Percentiles rank a stretch among this genome's conserved stretches.
These are phyloP conservation scores for Carollia perspicillata DNA, from an alignment of 2,113 vertebrate genomes.

Conservation along the genomic window DNA sequence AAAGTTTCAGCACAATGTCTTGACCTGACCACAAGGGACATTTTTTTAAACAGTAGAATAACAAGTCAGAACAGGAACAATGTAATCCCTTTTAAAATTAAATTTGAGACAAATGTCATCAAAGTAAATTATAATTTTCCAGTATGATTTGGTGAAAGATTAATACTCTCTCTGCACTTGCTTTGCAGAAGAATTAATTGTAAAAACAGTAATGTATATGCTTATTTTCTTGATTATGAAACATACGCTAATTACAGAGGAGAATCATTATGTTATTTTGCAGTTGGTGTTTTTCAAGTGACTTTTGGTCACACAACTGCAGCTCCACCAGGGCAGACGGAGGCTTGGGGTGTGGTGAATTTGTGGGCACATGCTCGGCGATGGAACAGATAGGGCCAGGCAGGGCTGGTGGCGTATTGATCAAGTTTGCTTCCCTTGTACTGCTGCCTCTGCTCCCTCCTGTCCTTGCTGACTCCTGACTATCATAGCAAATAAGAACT, in stretches of 20 bases:
- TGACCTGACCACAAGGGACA: background rate
- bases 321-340: background rate
- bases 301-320: background rate
- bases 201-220: background rate
- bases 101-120: background rate
- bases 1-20: conserved; percentile 26
- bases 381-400: background rate
- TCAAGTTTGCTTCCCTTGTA: background rate
- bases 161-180: background rate
- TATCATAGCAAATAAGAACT: background rate
- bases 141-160: background rate
- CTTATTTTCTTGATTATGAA: background rate
- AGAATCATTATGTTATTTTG: background rate
- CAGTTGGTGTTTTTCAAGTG: background rate
- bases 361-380: background rate
- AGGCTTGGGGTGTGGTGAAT: background rate
- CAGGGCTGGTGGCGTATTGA: background rate
- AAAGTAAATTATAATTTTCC: background rate
- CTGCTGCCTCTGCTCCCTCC: background rate
- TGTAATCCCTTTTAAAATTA: background rate
- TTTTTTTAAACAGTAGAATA: background rate
- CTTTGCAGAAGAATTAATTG: background rate
- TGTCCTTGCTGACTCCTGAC: background rate
- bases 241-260: background rate
- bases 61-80: background rate